Base-by-base conservation (phyloP, 2,113 vertebrate species). In the Cathartes aura region DNA sequence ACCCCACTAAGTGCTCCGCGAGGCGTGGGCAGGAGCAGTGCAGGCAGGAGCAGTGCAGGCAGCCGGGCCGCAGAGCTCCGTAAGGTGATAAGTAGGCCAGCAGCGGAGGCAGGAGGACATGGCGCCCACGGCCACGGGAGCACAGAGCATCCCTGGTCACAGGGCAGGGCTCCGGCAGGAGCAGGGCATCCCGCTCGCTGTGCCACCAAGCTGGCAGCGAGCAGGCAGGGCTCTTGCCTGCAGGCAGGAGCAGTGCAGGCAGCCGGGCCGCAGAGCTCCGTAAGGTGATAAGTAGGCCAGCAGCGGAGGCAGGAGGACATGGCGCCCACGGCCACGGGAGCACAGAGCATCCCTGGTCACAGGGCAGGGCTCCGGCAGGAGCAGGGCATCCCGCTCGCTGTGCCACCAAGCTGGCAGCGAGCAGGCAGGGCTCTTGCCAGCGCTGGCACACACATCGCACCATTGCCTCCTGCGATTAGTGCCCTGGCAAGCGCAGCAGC, bases 51-150 rank as follows among this genome's bases (percentile, higher is more conserved):
- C 15, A 5, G 64, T 2, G 12, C 36, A 16, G 48, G 64, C 38
- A 76, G 63, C 36, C 4, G 5, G n/a, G 22, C 67, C 27, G 11
- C 52, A 15, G 29, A 62, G 84, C 56, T 45, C 55, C 48, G 5
- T 21, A 14, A 36, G 76, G 56, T 47, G 56, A 22, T 0, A 27
- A 52, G 24, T 2, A 34, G 45, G 59, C 42, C 60, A 62, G 87
- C 48, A 52, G 43, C 0, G 3, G 20, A 55, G 67, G 58, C 8
- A 4, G 71, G 56, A 83, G 71, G 29, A 86, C 2, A 1, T 1
- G 7, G 76, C 0, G 3, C 32, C 42, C 56, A 11, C 0, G 30
- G 59, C 53, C 32, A 2, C 0, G 5, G 32, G 12, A 75, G 60
- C 64, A 10, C 1, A 2, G 45, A 85, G 66, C 75, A 53, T 12